Conservation (phyloP, 2,797 vertebrate species). For the Petrocephalus sullivani region DNA sequence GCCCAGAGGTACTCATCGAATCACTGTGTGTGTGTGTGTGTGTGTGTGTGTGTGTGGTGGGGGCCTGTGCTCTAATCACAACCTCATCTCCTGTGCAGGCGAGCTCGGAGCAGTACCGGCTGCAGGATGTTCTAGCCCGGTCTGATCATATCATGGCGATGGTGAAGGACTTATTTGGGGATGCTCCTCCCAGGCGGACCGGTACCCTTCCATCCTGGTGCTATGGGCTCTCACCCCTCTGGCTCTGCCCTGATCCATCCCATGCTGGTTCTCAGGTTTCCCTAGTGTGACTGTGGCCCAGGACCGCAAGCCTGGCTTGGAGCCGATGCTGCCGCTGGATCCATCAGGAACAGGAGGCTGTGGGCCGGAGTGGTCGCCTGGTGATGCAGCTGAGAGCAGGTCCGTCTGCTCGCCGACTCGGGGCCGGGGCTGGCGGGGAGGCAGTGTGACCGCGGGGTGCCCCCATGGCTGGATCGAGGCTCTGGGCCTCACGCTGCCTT, state of each 20-base stretch:
- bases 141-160: conserved; percentile 77
- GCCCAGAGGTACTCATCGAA: conserved; percentile 68
- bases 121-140: conserved; percentile 73
- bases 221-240: neutral
- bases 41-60: neutral
- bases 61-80: neutral
- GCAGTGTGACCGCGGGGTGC: neutral
- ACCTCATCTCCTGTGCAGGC: conserved; percentile 58
- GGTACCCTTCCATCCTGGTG: conserved; percentile 54
- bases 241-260: neutral
- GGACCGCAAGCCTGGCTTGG: conserved; percentile 59
- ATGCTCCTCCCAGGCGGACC: conserved; percentile 71
- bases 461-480: neutral
- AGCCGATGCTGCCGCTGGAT: conserved; percentile 49
- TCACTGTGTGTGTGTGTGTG: neutral
- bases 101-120: conserved; percentile 77
- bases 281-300: conserved; percentile 85
- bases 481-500: neutral
- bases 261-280: conserved; percentile 63
- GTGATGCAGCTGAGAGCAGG: neutral
- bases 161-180: conserved; percentile 76
- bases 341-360: neutral
- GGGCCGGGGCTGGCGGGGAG: too few relatives aligned
- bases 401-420: neutral
- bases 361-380: neutral